Percentiles rank a stretch among this genome's conserved stretches.
Conservation (phyloP, 2,888 invertebrate genomes). For the Rambutsinella grinnellia region DNA sequence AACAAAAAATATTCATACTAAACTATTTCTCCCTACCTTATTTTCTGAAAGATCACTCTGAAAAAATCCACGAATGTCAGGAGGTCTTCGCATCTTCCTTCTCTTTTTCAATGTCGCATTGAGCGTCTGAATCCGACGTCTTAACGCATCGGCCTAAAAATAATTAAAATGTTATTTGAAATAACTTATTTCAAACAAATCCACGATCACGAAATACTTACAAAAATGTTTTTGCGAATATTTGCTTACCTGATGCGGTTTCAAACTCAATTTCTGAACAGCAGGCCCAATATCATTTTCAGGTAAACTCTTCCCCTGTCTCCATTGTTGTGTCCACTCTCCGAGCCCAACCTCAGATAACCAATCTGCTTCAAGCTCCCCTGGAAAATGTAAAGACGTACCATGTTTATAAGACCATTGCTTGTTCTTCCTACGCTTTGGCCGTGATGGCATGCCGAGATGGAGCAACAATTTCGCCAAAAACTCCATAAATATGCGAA, state of each 20-base stretch:
- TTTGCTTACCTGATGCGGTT: slow-evolving; percentile 64
- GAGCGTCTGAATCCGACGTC: slow-evolving; percentile 80
- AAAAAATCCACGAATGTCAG: slow-evolving; percentile 66
- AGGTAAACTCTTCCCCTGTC: slow-evolving; percentile 66
- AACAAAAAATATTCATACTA: no score
- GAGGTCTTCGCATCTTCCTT: slow-evolving; percentile 67
- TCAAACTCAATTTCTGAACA: slow-evolving; percentile 66
- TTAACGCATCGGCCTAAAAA: slow-evolving; percentile 79
- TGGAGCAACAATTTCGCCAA: slow-evolving; percentile 25
- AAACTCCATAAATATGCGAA: slow-evolving; percentile 20
- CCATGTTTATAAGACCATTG: not conserved
- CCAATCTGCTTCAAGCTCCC: slow-evolving; percentile 66
- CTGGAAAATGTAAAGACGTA: slow-evolving; percentile 41
- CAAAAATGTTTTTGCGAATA: no score
- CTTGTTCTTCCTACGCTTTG: slow-evolving; percentile 25
- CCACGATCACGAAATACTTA: no score
- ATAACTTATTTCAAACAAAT: no score
- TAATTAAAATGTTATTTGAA: not conserved
- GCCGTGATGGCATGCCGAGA: slow-evolving; percentile 15
- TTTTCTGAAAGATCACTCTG: slow-evolving; percentile 65
- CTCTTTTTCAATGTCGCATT: slow-evolving; percentile 82
- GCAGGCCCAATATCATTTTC: slow-evolving; percentile 66
- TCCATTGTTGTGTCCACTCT: slow-evolving; percentile 65
- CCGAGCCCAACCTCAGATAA: slow-evolving; percentile 64
- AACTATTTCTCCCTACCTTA: slow-evolving; percentile 59